Base-by-base conservation (phyloP, 2,888 invertebrate species). In the Drosophila mulleri region DNA sequence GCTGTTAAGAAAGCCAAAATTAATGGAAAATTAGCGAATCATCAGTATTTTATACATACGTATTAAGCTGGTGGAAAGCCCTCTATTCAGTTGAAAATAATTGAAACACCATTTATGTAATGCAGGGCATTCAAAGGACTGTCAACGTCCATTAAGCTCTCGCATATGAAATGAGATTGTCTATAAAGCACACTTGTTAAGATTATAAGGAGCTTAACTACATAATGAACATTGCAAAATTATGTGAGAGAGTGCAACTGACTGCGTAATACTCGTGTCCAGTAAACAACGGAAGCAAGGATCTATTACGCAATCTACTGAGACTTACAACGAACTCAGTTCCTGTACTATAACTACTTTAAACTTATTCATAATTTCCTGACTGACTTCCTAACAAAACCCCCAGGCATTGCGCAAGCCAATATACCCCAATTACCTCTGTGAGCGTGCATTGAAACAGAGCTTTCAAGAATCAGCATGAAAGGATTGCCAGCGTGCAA, bases 121-220 rank as follows among this genome's bases (percentile, higher is more conserved):
- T 42, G 32, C 44, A n/a, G 35, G 32, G 35, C 45, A 45, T 23
- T 44, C 20, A 18, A 14, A 37, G 9, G n/a, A 3, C 37, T 14
- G 26, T 16, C 23, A 50, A 12, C 16, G 3, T 5, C 11, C 29
- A 7, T 48, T n/a, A 11, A 48, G 6, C 26, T 5, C 26, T n/a
- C n/a, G 47, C 29, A n/a, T 44, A 29, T 48, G 9, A 45, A 18
- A 32, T n/a, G 37, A 18, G 32, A n/a, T 32, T 26, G 50, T 26
- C 37, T 39, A 45, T 64, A 64, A 44, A 2, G 6, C 39, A 3
- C 23, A 14, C 20, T 42, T 35, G 41, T 50, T 57, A 45, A 26
- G 14, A n/a, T 26, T 56, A 18, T 35, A 32, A 59, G 61, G 60
- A 60, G 73, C 73, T 73, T 73, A 73, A 73, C 62, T 54, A 64